Evolutionary conservation across 2,888 invertebrate species (phyloP), one percentile per base, ranked within the genome.

Genomic region (Athalia rosae): DNA sequence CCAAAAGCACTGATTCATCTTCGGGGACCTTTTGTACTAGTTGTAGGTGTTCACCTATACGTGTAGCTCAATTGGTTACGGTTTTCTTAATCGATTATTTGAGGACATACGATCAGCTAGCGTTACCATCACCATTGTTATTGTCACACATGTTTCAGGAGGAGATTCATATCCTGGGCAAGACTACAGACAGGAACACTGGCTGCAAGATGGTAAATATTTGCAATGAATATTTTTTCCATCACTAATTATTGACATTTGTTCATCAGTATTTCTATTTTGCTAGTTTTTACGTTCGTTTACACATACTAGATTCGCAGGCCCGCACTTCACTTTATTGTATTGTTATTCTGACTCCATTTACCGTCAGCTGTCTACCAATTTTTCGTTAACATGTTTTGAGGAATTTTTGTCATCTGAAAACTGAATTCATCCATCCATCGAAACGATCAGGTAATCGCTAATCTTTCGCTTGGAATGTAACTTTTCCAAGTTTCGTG

Each of bases 181-280:
- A 78, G 86, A 86, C 77, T 88, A 85, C 69, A 82, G 87, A 61
- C 88, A 88, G 76, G 88, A 88, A 79, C 76, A 86, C n/a, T 88
- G 88, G 88, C 83, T 88, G 67, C 88, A 86, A 78, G 88, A 88
- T 76, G 86, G 88, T 88, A 79, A 86, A 85, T 84, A 62, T 7
- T 62, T 56, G 15, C 62, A 8, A 78, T 71, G 59, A 41, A 56
- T 58, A 76, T 5, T 41, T 11, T 8, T 62, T 41, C 9, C 41
- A 41, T 3, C 3, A 8, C 8, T 4, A n/a, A 7, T 62, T 62
- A 7, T 62, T 8, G 3, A 8, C 9, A 8, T 41, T 4, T 62
- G 3, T 41, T 4, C 28, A 41, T 62, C 43, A 0, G 58, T 9
- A 9, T 8, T 61, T n/a, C n/a, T n/a, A n/a, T n/a, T n/a, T n/a